Conservation (phyloP, 92 coral and sea anemone genomes). For the Phymanthus crucifer region DNA sequence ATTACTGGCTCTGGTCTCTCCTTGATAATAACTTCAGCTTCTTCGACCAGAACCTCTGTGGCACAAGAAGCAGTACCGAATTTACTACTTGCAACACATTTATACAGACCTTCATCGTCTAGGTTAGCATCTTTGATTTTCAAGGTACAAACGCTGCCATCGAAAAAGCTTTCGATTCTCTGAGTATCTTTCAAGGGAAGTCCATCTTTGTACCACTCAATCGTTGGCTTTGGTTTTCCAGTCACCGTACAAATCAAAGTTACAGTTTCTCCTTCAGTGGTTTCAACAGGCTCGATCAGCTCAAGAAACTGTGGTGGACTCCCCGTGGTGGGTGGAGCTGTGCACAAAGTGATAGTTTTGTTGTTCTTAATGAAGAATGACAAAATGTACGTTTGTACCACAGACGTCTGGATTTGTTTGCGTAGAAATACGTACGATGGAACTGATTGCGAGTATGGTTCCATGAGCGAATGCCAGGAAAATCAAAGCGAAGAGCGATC, state of each 20-base stretch:
- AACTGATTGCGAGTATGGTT: background rate
- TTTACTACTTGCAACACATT: constrained; percentile 79
- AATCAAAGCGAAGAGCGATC: background rate
- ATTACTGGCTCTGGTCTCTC: constrained; percentile 62
- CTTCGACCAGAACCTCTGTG: constrained; percentile 80
- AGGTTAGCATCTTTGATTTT: constrained; percentile 47
- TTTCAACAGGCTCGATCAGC: constrained; percentile 62
- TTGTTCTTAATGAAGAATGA: constrained; percentile 27
- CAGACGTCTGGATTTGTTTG: constrained; percentile 1
- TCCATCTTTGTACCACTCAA: constrained; percentile 93
- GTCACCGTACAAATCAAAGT: constrained; percentile 66
- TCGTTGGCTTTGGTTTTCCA: constrained; percentile 65
- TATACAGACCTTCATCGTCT: constrained; percentile 92
- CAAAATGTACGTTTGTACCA: constrained; percentile 20
- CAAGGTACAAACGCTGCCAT: constrained; percentile 57
- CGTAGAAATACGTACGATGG: constrained; percentile 12
- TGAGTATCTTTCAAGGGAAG: constrained; percentile 54
- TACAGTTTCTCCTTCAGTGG: constrained; percentile 69
- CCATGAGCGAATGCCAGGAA: background rate
- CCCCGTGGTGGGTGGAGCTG: constrained; percentile 72
- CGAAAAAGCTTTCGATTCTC: constrained; percentile 55
- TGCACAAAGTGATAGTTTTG: constrained; percentile 38
- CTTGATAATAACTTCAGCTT: constrained; percentile 53
- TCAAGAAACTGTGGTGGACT: constrained; percentile 74
- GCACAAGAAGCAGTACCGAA: constrained; percentile 82